Evolutionary conservation across 2,797 vertebrate genomes (phyloP).

Genomic region (Lophotriccus pileatus): DNA sequence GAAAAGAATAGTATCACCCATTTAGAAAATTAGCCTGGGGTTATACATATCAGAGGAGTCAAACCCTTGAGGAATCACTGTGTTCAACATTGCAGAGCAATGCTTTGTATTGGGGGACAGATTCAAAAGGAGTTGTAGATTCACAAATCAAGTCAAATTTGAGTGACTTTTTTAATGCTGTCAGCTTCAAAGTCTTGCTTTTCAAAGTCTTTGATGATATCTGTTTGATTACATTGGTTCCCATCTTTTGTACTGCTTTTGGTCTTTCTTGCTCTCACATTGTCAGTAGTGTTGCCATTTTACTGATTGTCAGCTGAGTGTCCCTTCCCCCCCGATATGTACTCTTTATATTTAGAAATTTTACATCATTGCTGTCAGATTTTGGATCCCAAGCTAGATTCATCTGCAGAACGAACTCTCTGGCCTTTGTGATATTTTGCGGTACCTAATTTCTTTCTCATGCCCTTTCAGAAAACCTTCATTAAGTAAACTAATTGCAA

Average conservation of each 20-base stretch:
- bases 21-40: constrained; percentile 66
- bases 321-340: not conserved
- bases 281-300: not conserved
- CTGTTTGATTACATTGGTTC: constrained; percentile 22
- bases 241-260: constrained; percentile 14
- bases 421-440: not conserved
- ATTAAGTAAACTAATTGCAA: not conserved
- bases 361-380: not conserved
- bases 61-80: constrained; percentile 58
- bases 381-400: not conserved
- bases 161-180: not conserved
- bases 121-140: constrained; percentile 8
- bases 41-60: constrained; percentile 64
- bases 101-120: constrained; percentile 12
- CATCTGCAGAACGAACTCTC: not conserved
- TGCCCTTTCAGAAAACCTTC: not conserved
- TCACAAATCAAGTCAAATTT: constrained; percentile 25
- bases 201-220: not conserved
- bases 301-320: not conserved
- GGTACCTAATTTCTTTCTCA: not conserved
- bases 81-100: constrained; percentile 21
- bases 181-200: constrained; percentile 2
- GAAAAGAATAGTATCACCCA: constrained; percentile 61
- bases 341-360: constrained; percentile 35
- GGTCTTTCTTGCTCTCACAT: not conserved